Percentiles rank a stretch among this genome's conserved stretches.
phyloP scores from a whole-genome alignment of 2,888 invertebrate species.

The Julus scanicus region DNA sequence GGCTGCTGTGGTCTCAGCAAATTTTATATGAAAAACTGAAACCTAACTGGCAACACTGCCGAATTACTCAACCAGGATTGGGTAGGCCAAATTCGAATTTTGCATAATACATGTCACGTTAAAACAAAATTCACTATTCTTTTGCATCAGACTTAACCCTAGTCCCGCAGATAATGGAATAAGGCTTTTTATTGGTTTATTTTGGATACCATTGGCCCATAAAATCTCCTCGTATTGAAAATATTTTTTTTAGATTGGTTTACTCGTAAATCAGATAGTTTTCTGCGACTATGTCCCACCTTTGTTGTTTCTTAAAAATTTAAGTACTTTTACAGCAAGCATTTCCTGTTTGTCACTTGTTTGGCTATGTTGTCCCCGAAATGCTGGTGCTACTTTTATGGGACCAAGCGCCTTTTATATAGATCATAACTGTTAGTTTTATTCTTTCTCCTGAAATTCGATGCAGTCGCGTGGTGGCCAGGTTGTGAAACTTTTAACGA shows the following conservation, averaged over 20 bases:
- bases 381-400: background rate
- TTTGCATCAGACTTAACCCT: background rate
- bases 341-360: background rate
- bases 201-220: background rate
- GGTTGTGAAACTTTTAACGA: background rate
- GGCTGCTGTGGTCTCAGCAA: too few relatives aligned
- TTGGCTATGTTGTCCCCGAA: background rate
- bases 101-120: background rate
- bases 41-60: too few relatives aligned
- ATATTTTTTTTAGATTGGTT: background rate
- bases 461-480: background rate
- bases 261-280: background rate
- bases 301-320: background rate
- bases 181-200: background rate
- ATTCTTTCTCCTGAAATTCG: background rate
- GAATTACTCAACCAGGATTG: too few relatives aligned
- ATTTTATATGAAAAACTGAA: too few relatives aligned
- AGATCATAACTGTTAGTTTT: constrained; percentile 27
- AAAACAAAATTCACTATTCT: background rate
- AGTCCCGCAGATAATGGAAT: background rate
- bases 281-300: background rate
- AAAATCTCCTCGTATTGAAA: background rate
- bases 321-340: constrained; percentile 14
- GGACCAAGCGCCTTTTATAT: background rate
- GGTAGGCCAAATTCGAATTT: background rate